These are phyloP conservation scores for Passer montanus DNA, from an alignment of 2,113 vertebrate species.

Conservation along the genomic window DNA sequence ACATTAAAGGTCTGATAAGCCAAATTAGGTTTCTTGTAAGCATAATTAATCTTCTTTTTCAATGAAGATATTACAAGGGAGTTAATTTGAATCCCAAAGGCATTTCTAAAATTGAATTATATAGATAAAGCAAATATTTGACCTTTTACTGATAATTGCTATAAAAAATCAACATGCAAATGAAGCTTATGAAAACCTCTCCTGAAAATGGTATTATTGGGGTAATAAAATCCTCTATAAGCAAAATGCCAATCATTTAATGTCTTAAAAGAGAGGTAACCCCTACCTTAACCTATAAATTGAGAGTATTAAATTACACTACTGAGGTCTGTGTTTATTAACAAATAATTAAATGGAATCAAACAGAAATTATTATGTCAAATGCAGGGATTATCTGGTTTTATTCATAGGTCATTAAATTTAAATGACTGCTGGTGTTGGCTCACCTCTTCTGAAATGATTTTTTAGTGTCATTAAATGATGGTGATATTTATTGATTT, in stretches of 20 bases:
- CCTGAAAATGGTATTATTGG: background rate
- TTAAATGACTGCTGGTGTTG: background rate
- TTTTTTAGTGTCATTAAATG: background rate
- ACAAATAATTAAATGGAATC: constrained; percentile 59
- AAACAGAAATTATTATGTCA: constrained; percentile 26
- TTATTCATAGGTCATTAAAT: constrained; percentile 49
- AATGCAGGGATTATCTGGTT: constrained; percentile 40
- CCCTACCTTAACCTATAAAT: constrained; percentile 15
- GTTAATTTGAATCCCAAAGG: constrained; percentile 83
- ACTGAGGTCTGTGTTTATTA: constrained; percentile 47
- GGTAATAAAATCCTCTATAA: constrained; percentile 47
- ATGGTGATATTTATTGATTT: background rate
- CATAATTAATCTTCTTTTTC: constrained; percentile 84
- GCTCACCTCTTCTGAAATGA: background rate
- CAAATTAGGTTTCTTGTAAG: constrained; percentile 85
- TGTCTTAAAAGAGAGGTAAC: constrained; percentile 9
- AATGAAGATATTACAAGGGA: constrained; percentile 83
- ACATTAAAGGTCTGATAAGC: constrained; percentile 85
- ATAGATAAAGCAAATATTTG: constrained; percentile 86
- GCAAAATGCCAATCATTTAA: constrained; percentile 20
- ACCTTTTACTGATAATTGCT: constrained; percentile 82
- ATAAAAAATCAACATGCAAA: constrained; percentile 73
- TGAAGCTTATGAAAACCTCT: constrained; percentile 65
- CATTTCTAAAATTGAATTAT: constrained; percentile 83
- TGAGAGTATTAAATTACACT: constrained; percentile 20